Evolutionary conservation across 1,140 invertebrate genomes (phyloP), one percentile per base, ranked within the genome.

Genomic region (Eufriesea mexicana): DNA sequence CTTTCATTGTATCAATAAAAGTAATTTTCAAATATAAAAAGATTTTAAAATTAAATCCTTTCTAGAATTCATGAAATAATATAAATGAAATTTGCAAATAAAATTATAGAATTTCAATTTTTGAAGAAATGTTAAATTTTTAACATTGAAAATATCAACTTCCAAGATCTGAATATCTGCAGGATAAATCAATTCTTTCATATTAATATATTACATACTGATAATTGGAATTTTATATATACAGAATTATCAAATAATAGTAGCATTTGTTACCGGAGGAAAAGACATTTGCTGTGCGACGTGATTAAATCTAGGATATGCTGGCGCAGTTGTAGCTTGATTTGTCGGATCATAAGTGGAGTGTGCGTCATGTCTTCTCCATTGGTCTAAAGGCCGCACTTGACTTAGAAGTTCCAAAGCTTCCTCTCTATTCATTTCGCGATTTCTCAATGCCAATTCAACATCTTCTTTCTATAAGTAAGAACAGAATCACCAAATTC

Each of bases 381-480:
- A 97, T 16, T 95, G 95, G 71, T 97, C 96, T 64, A 95, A 91
- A 23, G 96, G 94, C 79, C 95, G 95, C 61, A 96, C 90, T 54
- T 96, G 95, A 74, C 95, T 95, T 45, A 98, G 90, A 84, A 97
- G 93, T 90, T 98, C 97, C 72, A 97, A 93, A 23, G 97, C 97
- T 90, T 98, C 98, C 85, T 99, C 98, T 51, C 97, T 95, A 90
- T 97, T 97, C 97, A 99, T 98, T 85, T 98, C 98, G 77, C 97
- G 96, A 88, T 95, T 96, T 59, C 98, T 96, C 76, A 99, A 94
- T 61, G 98, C 98, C 80, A 96, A 96, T 94, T 99, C 98, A 4
- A 98, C 97, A 85, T 99, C 98, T 85, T 99, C 98, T 93, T 99
- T 99, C 96, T 97, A 90, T 54, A 94, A 94, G 86, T 70, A 89